Percentiles rank a stretch among this genome's conserved stretches.
Conservation (phyloP, 1,140 invertebrate genomes). For the Bradysia coprophila region DNA sequence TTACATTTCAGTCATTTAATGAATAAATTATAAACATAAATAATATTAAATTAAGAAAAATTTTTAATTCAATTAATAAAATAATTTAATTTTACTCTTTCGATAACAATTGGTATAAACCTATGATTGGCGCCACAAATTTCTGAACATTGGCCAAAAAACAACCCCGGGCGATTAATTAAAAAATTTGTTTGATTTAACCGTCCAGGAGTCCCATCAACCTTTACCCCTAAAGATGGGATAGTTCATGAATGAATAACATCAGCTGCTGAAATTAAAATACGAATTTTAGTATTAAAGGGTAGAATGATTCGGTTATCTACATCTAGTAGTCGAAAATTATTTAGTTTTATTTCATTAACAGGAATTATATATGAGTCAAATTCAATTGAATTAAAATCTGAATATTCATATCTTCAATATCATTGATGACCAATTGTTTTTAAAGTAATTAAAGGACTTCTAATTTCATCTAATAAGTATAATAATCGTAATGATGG, state of each 20-base stretch:
- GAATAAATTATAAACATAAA: too few relatives aligned
- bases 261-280: constrained; percentile 37
- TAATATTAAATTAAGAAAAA: constrained; percentile 25
- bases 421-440: constrained; percentile 45
- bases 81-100: constrained; percentile 30
- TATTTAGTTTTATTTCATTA: constrained; percentile 19
- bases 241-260: constrained; percentile 56
- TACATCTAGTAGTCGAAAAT: constrained; percentile 39
- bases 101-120: constrained; percentile 54
- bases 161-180: too few relatives aligned
- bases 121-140: constrained; percentile 59
- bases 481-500: constrained; percentile 38
- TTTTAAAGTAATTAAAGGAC: constrained; percentile 33
- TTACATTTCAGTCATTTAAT: constrained; percentile 42
- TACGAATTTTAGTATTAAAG: constrained; percentile 31
- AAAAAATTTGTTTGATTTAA: too few relatives aligned
- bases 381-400: constrained; percentile 37
- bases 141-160: too few relatives aligned
- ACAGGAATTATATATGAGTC: constrained; percentile 39
- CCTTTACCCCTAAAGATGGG: too few relatives aligned
- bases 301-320: constrained; percentile 39
- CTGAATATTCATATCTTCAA: constrained; percentile 44
- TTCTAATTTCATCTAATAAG: constrained; percentile 35
- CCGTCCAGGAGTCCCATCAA: constrained; percentile 39
- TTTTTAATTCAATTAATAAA: too few relatives aligned